Evolutionary conservation across 23 tunicate genomes (phyloP).

Genomic region (Trididemnum nubilum): DNA sequence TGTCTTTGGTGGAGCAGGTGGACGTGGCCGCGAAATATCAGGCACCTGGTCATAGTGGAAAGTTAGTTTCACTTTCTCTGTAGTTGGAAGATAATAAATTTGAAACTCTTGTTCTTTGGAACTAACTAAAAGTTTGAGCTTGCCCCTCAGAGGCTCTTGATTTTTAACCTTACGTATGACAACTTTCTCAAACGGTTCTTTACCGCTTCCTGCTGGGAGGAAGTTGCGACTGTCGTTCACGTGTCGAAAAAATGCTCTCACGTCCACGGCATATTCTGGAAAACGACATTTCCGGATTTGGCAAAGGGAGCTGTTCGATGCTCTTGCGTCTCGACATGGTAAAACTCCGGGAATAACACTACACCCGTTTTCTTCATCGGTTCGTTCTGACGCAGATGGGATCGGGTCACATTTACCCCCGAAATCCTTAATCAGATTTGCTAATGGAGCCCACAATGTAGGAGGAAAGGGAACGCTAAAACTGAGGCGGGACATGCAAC

Average conservation of each 20-base stretch:
- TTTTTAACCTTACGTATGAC: slow-evolving; percentile 31
- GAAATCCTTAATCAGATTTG: slow-evolving; percentile 51
- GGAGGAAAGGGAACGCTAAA: slow-evolving; percentile 76
- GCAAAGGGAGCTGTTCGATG: slow-evolving; percentile 36
- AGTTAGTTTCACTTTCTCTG: slow-evolving; percentile 78
- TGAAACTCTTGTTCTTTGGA: slow-evolving; percentile 37
- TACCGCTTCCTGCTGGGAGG: slow-evolving; percentile 19
- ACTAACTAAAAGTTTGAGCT: slow-evolving; percentile 46
- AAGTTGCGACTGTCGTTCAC: slow-evolving; percentile 73
- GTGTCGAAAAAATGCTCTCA: slow-evolving; percentile 76
- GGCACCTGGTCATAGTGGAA: slow-evolving; percentile 53
- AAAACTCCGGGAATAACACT: slow-evolving; percentile 42
- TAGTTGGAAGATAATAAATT: slow-evolving; percentile 57
- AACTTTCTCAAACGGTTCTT: slow-evolving; percentile 56
- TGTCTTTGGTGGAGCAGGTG: no score
- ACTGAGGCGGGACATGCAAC: slow-evolving; percentile 34
- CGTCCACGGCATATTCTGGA: slow-evolving; percentile 59
- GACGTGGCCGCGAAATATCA: slow-evolving; percentile 22
- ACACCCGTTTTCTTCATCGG: slow-evolving; percentile 17
- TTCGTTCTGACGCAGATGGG: background rate
- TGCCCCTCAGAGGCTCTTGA: slow-evolving; percentile 33
- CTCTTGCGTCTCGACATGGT: slow-evolving; percentile 22
- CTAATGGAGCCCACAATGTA: slow-evolving; percentile 68
- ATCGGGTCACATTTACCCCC: slow-evolving; percentile 52
- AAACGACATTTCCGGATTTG: slow-evolving; percentile 58